Conservation (phyloP, 2,113 vertebrate genomes). For the Chinchilla lanigera region DNA sequence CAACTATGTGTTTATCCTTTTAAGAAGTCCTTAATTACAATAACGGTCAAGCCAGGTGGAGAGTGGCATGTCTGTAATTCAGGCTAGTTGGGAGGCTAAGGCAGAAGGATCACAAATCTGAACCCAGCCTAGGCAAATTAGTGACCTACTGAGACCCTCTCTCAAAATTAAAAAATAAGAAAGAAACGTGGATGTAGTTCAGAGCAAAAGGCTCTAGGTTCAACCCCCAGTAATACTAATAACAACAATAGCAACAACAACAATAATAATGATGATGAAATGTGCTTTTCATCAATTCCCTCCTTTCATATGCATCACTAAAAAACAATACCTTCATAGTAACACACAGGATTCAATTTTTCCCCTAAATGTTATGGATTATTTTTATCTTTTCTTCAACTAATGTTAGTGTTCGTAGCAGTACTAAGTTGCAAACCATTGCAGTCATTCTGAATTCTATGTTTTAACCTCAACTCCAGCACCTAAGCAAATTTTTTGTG, state of each 20-base stretch:
- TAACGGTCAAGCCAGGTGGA: neutral
- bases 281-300: neutral
- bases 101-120: neutral
- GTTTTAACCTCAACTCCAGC: neutral
- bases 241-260: neutral
- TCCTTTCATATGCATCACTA: neutral
- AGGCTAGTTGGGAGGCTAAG: neutral
- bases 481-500: neutral
- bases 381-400: neutral
- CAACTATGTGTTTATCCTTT: neutral
- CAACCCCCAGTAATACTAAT: neutral
- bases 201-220: neutral
- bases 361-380: neutral
- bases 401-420: neutral
- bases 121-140: neutral
- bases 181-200: neutral
- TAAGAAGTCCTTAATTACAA: neutral
- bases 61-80: neutral
- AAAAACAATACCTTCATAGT: neutral
- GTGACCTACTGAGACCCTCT: neutral
- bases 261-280: neutral
- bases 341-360: neutral
- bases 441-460: neutral
- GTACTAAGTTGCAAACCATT: neutral
- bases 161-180: neutral